Evolutionary conservation across 2,888 invertebrate species (phyloP), one percentile per base, ranked within the genome.

Genomic region (Hirtodrosophila trivittata): DNA sequence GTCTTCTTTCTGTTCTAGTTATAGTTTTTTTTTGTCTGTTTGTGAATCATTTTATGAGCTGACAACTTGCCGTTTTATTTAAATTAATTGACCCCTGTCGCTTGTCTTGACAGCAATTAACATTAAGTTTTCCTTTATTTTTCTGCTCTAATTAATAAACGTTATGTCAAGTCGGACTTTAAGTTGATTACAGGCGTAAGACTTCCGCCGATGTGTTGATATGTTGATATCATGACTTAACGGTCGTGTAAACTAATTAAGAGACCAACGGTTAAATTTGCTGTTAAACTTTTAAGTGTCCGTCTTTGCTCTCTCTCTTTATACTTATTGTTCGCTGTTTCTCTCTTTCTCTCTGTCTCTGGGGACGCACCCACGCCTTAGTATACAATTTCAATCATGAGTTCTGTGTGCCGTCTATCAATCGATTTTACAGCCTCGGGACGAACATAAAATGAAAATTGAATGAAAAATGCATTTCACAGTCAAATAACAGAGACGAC

Each of bases 381-480:
- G 45, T 43, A 42, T 28, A 69, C 66, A 77, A 72, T 77, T 85
- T 82, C 87, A 87, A 87, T 83, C 87, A 83, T 75, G 78, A 63
- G 54, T 60, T 21, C 75, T 50, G 50, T 60, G 74, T 37, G 32
- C 21, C 60, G 70, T 67, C 55, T 75, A 77, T 81, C 87, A 87
- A 83, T 83, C 87, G 87, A 87, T 83, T 87, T 85, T 75, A 82
- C 75, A 81, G 85, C 66, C 71, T 54, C 70, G 50, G 41, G 74
- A 45, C 49, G 59, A 57, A 59, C 81, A 74, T 69, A 73, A 84
- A 72, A 75, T 70, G 86, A 58, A 86, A 80, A 86, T 80, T 83
- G 80, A 81, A 86, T 82, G 85, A 80, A 71, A 82, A 86, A 86
- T 81, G 84, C 84, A 86, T 80, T 84, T 74, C 68, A 69, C 80